Percentiles rank a stretch among this genome's conserved stretches.
These are phyloP conservation scores for Kryptolebias ocellatus DNA, from an alignment of 2,797 vertebrate genomes.

Conservation along the genomic window DNA sequence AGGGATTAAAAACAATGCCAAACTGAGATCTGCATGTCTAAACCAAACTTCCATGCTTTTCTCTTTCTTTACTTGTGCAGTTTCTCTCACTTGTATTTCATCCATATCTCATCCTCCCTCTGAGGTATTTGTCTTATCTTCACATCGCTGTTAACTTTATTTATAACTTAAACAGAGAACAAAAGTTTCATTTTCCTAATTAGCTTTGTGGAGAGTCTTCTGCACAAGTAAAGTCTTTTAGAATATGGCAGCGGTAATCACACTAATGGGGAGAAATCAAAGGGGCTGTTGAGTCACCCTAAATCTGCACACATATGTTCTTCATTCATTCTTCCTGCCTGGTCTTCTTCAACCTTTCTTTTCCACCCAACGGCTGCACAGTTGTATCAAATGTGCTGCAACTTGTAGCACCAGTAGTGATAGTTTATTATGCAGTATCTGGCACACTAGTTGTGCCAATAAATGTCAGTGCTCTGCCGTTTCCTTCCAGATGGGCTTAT, in stretches of 20 bases:
- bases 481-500: conserved; percentile 55
- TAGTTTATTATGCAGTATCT: conserved; percentile 28
- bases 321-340: conserved; percentile 46
- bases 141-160: conserved; percentile 50
- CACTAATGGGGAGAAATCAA: conserved; percentile 69
- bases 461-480: conserved; percentile 17
- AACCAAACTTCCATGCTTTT: conserved; percentile 53
- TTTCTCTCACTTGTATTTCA: conserved; percentile 29
- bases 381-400: conserved; percentile 29
- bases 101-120: conserved; percentile 40
- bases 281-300: conserved; percentile 59
- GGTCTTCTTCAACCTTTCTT: conserved; percentile 24
- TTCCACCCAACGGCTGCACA: conserved; percentile 31
- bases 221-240: conserved; percentile 45
- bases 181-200: conserved; percentile 67
- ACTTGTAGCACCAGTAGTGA: conserved; percentile 32
- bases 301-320: conserved; percentile 73
- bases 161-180: conserved; percentile 62
- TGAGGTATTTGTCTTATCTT: conserved; percentile 47
- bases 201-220: conserved; percentile 48
- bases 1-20: conserved; percentile 73
- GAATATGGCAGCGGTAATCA: conserved; percentile 67
- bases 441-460: conserved; percentile 5
- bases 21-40: conserved; percentile 59
- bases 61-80: conserved; percentile 12